Base-by-base conservation (phyloP, 2,888 invertebrate genomes). In the Ophonus ardosiacus region DNA sequence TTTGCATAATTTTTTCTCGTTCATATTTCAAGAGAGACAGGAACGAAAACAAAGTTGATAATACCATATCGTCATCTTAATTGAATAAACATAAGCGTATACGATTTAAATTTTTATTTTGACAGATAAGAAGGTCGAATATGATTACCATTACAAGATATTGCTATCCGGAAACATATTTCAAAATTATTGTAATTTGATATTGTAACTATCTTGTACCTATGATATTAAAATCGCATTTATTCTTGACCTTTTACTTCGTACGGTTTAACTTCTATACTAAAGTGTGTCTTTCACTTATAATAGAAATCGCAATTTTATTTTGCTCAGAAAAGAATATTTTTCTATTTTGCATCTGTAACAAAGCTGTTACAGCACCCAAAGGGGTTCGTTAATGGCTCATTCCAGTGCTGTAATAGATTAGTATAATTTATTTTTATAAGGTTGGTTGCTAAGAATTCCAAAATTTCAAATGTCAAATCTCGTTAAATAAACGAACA, bases 1-100 rank as follows among this genome's bases (percentile, higher is more conserved):
- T 18, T 24, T 21, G 63, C 18, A 63, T 63, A 63, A 61, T 61
- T 63, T 59, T 21, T 63, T 68, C 68, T 68, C 31, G 31, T 68
- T 38, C 40, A 38, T 68, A 24, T 31, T 15, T 68, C 68, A 40
- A 68, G 17, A 56, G 15, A 56, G 76, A 76, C 76, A 56, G 76
- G 7, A 18, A 5, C 21, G n/a, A 76, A 76, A 76, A 51, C 56
- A 76, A 76, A 68, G 17, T 15, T 18, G 56, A 76, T 76, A 51
- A 21, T 51, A 56, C 7, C 5, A 17, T 57, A 57, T 78, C 56
- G 56, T 57, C 78, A 61, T 17, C 80, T 40, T 61, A 38, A 80
- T 80, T 80, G 80, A 80, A 80, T 80, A 80, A 80, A 80, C 80
- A 80, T 80, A 61, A 80, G 78, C 31, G 78, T 57, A 57, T 31